A percentile compares a stretch with the other conserved stretches of the same genome.
These are phyloP conservation scores for Microctonus hyperodae DNA, from an alignment of 2,888 invertebrate genomes.

Conservation along the genomic window DNA sequence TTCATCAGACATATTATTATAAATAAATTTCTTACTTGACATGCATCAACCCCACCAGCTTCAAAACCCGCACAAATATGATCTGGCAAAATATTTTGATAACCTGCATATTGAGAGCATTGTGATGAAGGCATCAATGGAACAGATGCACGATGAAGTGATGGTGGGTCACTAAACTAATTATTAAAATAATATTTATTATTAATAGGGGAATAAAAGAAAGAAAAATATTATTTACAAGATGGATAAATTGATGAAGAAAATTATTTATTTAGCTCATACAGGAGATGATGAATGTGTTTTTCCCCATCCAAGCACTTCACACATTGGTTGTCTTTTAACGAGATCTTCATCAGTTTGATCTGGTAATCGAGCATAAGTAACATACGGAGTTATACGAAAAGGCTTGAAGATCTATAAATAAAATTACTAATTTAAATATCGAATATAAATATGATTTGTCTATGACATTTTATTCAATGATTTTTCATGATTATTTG, in stretches of 20 bases:
- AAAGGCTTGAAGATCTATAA: conserved; percentile 44
- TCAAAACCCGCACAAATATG: conserved; percentile 50
- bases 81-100: conserved; percentile 22
- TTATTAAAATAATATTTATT: too few relatives aligned
- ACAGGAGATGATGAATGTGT: not conserved
- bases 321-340: conserved; percentile 34
- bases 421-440: too few relatives aligned
- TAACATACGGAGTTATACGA: conserved; percentile 38
- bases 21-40: conserved; percentile 44
- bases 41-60: conserved; percentile 50
- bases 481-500: not conserved
- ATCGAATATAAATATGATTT: too few relatives aligned
- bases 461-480: too few relatives aligned
- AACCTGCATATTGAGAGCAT: conserved; percentile 19
- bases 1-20: not conserved
- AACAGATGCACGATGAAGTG: conserved; percentile 45
- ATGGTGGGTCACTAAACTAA: not conserved
- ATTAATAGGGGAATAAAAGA: too few relatives aligned
- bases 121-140: conserved; percentile 42
- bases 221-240: not conserved
- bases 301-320: conserved; percentile 47
- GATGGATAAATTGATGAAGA: not conserved
- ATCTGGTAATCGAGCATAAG: conserved; percentile 40
- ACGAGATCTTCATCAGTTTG: conserved; percentile 35
- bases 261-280: conserved; percentile 16